Evolutionary conservation across 2,797 vertebrate genomes (phyloP), one percentile per base, ranked within the genome.

Genomic region (Eremophila alpestris): DNA sequence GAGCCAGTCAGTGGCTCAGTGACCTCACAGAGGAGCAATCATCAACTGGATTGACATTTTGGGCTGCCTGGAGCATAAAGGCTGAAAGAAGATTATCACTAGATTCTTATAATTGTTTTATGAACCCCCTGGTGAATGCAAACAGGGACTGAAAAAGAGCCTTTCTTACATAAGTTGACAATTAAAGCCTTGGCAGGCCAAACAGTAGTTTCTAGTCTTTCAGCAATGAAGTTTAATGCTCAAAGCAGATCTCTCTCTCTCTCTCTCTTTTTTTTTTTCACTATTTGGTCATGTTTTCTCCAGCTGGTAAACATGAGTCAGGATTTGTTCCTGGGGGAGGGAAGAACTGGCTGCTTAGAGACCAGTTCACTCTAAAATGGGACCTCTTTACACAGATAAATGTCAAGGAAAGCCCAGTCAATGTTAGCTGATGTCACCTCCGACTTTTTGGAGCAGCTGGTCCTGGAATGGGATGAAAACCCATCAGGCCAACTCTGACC

Each of bases 31-130:
- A 64, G 5, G 3, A 95, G 75, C 34, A 90, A 56, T 91, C 60
- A 58, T 88, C 69, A 86, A 46, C 45, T 93, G 62, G 51, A 88
- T 64, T 95, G 88, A 90, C 96, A 95, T 96, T 97, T 96, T 95
- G 85, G 82, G 78, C 93, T 95, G 89, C 52, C n/a, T 45, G 65
- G 91, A 94, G 71, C 92, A 96, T 83, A 97, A 97, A 97, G 95
- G 45, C 75, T 84, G 94, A 97, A 94, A 96, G 96, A 97, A 96
- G 96, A 97, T 97, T 97, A 97, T 96, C 64, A 8, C 91, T 91
- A 89, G 87, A 94, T 97, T 97, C 93, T 96, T 97, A 68, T 95
- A 96, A 97, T 94, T 95, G 96, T 97, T 96, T 97, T 91, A 95
- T 94, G 87, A 97, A 97, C 75, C 88, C 94, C 95, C 97, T 90